These are phyloP conservation scores for Sesamia inferens DNA, from an alignment of 2,888 invertebrate genomes.

Conservation along the genomic window DNA sequence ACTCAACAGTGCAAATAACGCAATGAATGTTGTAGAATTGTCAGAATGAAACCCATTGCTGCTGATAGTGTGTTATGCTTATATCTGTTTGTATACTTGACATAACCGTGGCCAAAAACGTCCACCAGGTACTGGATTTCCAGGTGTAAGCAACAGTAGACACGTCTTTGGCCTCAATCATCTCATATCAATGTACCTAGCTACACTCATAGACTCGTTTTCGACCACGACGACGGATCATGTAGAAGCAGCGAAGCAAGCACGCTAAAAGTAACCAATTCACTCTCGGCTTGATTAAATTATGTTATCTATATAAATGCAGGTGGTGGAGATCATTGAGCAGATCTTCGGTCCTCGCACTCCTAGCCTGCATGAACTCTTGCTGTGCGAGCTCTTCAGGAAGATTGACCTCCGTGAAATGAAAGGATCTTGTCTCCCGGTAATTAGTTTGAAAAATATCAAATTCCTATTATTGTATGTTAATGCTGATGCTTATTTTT, in stretches of 20 bases:
- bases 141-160: no score
- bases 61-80: no score
- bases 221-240: background rate
- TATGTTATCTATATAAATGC: slow-evolving; percentile 17
- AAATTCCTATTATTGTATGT: background rate
- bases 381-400: slow-evolving; percentile 95
- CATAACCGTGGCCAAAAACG: no score
- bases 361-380: slow-evolving; percentile 94
- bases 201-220: background rate
- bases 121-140: no score
- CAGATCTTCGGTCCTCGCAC: slow-evolving; percentile 94
- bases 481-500: no score
- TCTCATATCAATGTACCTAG: no score
- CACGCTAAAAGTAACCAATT: background rate
- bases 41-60: no score
- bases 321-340: slow-evolving; percentile 94
- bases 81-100: no score
- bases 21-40: no score
- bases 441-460: slow-evolving; percentile 74
- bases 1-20: no score
- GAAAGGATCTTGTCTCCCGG: slow-evolving; percentile 94
- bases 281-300: background rate
- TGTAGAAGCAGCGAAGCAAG: background rate
- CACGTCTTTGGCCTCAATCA: no score
- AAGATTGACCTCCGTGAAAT: slow-evolving; percentile 97